Evolutionary conservation across 2,888 invertebrate genomes (phyloP).

Genomic region (Autographa pulchrina): DNA sequence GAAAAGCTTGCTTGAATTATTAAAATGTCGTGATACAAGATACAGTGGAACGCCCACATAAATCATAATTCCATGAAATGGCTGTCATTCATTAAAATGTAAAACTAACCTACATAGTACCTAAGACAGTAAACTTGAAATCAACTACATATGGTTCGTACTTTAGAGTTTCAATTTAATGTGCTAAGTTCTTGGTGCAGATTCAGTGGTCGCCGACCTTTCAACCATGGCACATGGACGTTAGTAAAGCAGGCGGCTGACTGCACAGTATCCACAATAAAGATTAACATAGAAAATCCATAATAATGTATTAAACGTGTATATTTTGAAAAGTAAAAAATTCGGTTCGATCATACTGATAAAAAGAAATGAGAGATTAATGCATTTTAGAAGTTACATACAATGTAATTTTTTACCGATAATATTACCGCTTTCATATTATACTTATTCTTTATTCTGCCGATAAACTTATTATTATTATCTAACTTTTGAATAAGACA

Average conservation of each 20-base stretch:
- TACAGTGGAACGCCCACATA: conserved; percentile 12
- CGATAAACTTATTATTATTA: no score
- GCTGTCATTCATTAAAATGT: conserved; percentile 43
- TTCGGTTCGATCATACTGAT: no score
- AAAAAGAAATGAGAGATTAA: no score
- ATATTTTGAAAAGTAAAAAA: no score
- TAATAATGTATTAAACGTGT: no score
- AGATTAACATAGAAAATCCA: conserved; percentile 31
- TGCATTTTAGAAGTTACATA: no score
- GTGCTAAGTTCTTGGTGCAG: conserved; percentile 37
- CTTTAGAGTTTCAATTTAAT: conserved; percentile 48
- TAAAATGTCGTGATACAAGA: conserved; percentile 28
- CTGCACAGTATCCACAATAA: conserved; percentile 14
- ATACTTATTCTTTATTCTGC: no score
- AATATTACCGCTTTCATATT: no score
- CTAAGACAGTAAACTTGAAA: conserved; percentile 36
- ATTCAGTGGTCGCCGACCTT: conserved; percentile 43
- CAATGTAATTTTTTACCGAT: no score
- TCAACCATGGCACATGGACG: conserved; percentile 23
- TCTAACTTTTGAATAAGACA: no score
- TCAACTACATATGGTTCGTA: conserved; percentile 25
- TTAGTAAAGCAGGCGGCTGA: conserved; percentile 21
- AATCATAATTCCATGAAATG: conserved; percentile 35
- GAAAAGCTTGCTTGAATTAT: conserved; percentile 18
- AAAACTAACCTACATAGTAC: conserved; percentile 23